Conservation (phyloP, 2,113 vertebrate species). For the Elephantulus edwardii region DNA sequence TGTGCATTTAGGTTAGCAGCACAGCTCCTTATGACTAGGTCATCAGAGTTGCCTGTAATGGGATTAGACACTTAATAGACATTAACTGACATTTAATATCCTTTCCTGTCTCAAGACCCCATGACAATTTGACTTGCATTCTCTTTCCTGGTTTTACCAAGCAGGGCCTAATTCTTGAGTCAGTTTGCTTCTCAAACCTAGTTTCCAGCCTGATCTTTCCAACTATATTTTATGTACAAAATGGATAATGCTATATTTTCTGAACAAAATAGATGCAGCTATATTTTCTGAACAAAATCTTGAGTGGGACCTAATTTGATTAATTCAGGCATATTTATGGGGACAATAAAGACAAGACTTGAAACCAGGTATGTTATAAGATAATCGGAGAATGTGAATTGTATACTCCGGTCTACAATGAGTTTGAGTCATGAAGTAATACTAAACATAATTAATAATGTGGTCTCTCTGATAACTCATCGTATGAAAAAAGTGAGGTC, state of each 20-base stretch:
- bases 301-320: slow-evolving; percentile 49
- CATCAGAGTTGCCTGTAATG: too few species aligned
- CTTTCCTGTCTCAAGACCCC: background rate
- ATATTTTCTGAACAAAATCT: slow-evolving; percentile 53
- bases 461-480: slow-evolving; percentile 22
- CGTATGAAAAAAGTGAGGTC: slow-evolving; percentile 38
- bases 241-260: slow-evolving; percentile 40
- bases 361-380: slow-evolving; percentile 35
- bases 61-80: too few species aligned
- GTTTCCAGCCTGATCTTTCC: slow-evolving; percentile 20
- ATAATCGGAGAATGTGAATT: slow-evolving; percentile 53
- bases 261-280: slow-evolving; percentile 41
- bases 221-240: background rate
- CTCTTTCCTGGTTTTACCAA: background rate
- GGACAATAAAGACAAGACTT: slow-evolving; percentile 51
- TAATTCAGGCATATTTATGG: slow-evolving; percentile 13
- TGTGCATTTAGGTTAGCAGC: too few species aligned
- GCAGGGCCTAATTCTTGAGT: slow-evolving; percentile 20
- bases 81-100: slow-evolving; percentile 12
- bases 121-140: slow-evolving; percentile 10
- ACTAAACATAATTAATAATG: slow-evolving; percentile 37
- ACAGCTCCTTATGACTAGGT: too few species aligned
- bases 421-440: slow-evolving; percentile 43
- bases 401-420: slow-evolving; percentile 6
- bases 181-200: background rate